A percentile compares a stretch with the other conserved stretches of the same genome.
phyloP scores from a whole-genome alignment of 2,113 vertebrate species.

The human region DNA sequence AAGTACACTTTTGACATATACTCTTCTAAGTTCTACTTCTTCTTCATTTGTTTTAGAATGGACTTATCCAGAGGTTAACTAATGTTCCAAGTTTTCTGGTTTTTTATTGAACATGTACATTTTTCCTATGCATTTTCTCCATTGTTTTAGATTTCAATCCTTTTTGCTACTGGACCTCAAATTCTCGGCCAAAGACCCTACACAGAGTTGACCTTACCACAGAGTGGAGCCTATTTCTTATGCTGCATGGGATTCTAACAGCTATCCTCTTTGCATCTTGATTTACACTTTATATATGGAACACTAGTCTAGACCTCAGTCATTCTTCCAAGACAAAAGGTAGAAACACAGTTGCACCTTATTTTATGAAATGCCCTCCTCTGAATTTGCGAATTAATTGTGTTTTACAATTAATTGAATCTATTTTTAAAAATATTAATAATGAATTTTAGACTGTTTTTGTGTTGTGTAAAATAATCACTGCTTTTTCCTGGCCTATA shows the following conservation, averaged over 20 bases:
- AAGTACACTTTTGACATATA: background rate
- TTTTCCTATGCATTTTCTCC: background rate
- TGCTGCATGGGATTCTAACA: background rate
- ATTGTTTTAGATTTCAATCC: background rate
- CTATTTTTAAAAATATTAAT: background rate
- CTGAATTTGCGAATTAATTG: background rate
- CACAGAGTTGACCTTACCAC: background rate
- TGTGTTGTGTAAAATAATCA: background rate
- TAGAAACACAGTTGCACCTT: background rate
- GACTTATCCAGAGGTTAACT: background rate
- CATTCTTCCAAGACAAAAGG: background rate
- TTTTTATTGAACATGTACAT: background rate
- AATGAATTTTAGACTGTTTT: background rate
- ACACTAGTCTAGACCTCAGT: too few relatives aligned
- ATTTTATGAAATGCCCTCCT: background rate
- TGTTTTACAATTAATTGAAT: background rate
- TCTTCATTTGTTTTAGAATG: background rate
- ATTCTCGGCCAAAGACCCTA: background rate
- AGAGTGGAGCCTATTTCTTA: background rate
- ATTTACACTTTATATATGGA: background rate
- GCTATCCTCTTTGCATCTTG: background rate
- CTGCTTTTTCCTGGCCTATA: background rate
- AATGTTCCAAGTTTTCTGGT: background rate
- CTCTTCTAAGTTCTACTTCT: background rate
- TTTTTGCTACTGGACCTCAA: background rate